Evolutionary conservation across 2,888 invertebrate species (phyloP).

Genomic region (Oligia fasciuncula): DNA sequence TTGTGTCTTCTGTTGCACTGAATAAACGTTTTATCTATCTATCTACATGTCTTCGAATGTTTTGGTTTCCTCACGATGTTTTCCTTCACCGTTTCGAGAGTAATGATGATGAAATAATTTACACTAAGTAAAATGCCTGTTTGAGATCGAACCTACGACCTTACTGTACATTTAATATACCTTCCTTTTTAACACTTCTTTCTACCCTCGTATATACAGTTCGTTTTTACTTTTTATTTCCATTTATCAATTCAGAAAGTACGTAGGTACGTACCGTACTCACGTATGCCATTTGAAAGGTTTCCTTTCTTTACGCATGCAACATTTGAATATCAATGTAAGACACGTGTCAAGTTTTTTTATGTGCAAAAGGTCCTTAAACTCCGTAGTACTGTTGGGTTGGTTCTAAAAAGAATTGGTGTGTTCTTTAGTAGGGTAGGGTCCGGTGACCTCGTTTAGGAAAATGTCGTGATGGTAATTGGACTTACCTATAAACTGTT

Average conservation of each 20-base stretch:
- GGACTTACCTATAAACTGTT: too few relatives aligned
- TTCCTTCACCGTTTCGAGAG: background rate
- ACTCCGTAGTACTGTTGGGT: background rate
- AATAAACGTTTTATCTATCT: too few relatives aligned
- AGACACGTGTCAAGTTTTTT: slow-evolving; percentile 35
- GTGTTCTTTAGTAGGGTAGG: background rate
- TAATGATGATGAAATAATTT: background rate
- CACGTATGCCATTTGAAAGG: slow-evolving; percentile 36
- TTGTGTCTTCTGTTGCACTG: too few relatives aligned
- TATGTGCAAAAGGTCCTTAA: slow-evolving; percentile 21
- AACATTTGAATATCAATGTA: slow-evolving; percentile 63
- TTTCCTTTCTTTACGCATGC: slow-evolving; percentile 25
- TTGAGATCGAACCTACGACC: background rate
- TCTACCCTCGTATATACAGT: background rate
- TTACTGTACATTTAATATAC: too few relatives aligned
- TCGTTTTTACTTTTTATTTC: slow-evolving; percentile 28
- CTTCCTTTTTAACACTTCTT: slow-evolving; percentile 11
- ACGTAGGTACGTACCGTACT: background rate
- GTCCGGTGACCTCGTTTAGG: background rate
- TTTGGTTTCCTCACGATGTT: background rate
- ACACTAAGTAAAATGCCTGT: background rate
- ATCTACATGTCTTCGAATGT: too few relatives aligned
- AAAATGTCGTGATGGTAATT: background rate
- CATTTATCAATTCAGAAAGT: slow-evolving; percentile 25
- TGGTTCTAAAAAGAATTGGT: slow-evolving; percentile 2